These are phyloP conservation scores for Gallinago solitaria DNA, from an alignment of 2,797 vertebrate species.

Conservation along the genomic window DNA sequence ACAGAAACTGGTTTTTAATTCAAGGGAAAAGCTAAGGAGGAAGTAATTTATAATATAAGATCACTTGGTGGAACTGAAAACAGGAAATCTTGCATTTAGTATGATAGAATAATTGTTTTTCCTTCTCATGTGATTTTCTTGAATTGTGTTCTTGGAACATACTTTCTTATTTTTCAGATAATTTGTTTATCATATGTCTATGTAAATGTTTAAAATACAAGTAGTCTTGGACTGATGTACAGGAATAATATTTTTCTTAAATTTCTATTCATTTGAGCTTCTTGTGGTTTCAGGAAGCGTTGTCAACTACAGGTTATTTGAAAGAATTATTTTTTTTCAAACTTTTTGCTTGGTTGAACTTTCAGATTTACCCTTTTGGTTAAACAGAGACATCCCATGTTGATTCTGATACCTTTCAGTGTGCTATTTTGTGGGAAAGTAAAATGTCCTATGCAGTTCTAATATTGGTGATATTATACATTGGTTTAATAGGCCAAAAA, in stretches of 20 bases:
- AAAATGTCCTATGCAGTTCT: not conserved
- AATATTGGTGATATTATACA: not conserved
- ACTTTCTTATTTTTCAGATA: not conserved
- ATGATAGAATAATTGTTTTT: not conserved
- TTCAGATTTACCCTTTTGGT: not conserved
- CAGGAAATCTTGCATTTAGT: not conserved
- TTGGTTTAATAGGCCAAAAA: not conserved
- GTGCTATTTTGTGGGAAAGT: not conserved
- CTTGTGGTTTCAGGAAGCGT: not conserved
- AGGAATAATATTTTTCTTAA: not conserved
- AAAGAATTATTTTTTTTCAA: not conserved
- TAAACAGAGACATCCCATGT: not conserved
- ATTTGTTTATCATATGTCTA: conserved; percentile 21
- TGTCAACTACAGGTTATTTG: not conserved
- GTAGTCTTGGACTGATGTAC: not conserved
- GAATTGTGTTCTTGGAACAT: conserved; percentile 18
- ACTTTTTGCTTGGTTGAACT: not conserved
- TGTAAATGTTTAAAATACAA: conserved; percentile 23
- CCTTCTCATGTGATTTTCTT: conserved; percentile 2
- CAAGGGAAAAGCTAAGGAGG: not conserved
- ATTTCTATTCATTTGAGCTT: not conserved
- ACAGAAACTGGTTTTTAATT: not conserved
- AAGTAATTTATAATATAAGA: not conserved
- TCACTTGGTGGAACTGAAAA: not conserved
- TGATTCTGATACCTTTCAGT: not conserved